A percentile compares a stretch with the other conserved stretches of the same genome.
Conservation (phyloP, 2,888 invertebrate species). For the Synergus umbraculus region DNA sequence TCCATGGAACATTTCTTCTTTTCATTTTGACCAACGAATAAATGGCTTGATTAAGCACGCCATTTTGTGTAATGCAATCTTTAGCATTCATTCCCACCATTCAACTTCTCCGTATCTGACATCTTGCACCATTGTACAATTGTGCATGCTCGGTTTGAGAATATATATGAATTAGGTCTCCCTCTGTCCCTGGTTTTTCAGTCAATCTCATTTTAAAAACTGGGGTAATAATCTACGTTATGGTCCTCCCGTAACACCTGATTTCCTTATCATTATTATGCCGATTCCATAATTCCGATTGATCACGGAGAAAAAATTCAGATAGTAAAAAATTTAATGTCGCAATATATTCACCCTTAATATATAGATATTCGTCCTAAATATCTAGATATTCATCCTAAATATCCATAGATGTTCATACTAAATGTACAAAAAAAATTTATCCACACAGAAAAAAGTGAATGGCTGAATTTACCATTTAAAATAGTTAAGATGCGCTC, state of each 20-base stretch:
- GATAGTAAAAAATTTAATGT: too few species aligned
- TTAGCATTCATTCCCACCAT: slow-evolving; percentile 51
- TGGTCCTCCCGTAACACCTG: not conserved
- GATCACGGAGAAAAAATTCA: too few species aligned
- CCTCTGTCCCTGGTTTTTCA: not conserved
- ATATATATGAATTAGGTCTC: not conserved
- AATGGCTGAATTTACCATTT: too few species aligned
- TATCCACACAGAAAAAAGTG: too few species aligned
- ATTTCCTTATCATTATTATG: not conserved
- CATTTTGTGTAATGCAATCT: slow-evolving; percentile 71
- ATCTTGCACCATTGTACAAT: slow-evolving; percentile 30
- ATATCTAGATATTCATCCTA: too few species aligned
- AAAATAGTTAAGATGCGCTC: too few species aligned
- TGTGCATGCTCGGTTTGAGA: slow-evolving; percentile 4
- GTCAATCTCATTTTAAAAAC: not conserved
- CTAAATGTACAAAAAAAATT: too few species aligned
- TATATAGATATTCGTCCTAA: too few species aligned
- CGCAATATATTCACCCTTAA: too few species aligned
- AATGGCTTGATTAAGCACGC: slow-evolving; percentile 71
- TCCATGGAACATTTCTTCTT: slow-evolving; percentile 55
- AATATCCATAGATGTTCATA: too few species aligned
- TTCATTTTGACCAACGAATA: slow-evolving; percentile 64
- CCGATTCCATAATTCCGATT: too few species aligned
- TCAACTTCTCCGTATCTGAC: slow-evolving; percentile 25
- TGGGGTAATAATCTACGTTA: not conserved